Percentiles rank a stretch among this genome's conserved stretches.
Evolutionary conservation across 2,797 vertebrate genomes (phyloP).

Genomic region (Eutrigla gurnardus): DNA sequence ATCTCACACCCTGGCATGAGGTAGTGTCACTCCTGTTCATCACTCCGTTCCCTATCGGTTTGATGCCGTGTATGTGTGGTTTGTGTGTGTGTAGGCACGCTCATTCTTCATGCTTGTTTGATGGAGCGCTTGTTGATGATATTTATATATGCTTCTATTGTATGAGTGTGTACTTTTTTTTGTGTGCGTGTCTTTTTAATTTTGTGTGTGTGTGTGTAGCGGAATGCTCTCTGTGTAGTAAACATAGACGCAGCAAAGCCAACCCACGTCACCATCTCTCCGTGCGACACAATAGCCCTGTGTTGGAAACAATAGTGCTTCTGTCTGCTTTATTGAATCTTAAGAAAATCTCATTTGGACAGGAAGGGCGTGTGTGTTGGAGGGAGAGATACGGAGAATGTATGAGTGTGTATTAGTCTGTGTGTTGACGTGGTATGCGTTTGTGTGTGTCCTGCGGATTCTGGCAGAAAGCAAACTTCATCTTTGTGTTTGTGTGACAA

Average conservation of each 20-base stretch:
- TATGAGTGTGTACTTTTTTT: slow-evolving; percentile 4
- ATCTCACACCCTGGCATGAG: slow-evolving; percentile 65
- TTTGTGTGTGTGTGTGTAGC: slow-evolving; percentile 18
- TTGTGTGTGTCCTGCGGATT: slow-evolving; percentile 22
- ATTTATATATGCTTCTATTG: slow-evolving; percentile 15
- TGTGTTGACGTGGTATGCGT: slow-evolving; percentile 2
- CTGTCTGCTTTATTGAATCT: slow-evolving; percentile 74
- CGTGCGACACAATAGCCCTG: slow-evolving; percentile 61
- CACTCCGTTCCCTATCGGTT: slow-evolving; percentile 51
- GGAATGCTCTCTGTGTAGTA: slow-evolving; percentile 56
- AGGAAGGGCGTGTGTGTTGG: slow-evolving; percentile 30
- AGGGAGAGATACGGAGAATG: slow-evolving; percentile 25
- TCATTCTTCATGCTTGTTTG: slow-evolving; percentile 14
- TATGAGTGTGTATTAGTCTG: slow-evolving; percentile 47
- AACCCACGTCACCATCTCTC: slow-evolving; percentile 54
- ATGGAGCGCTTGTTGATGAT: slow-evolving; percentile 20
- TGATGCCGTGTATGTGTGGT: slow-evolving; percentile 32
- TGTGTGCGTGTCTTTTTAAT: slow-evolving; percentile 27
- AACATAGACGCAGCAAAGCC: slow-evolving; percentile 60
- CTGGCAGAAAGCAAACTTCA: slow-evolving; percentile 42
- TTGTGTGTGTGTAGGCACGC: slow-evolving; percentile 13
- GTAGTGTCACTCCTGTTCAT: slow-evolving; percentile 68
- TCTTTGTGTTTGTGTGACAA: slow-evolving; percentile 31
- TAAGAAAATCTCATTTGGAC: slow-evolving; percentile 73
- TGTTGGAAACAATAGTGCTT: slow-evolving; percentile 70